Conservation (phyloP, 2,113 vertebrate genomes). For the Mustelus asterias region DNA sequence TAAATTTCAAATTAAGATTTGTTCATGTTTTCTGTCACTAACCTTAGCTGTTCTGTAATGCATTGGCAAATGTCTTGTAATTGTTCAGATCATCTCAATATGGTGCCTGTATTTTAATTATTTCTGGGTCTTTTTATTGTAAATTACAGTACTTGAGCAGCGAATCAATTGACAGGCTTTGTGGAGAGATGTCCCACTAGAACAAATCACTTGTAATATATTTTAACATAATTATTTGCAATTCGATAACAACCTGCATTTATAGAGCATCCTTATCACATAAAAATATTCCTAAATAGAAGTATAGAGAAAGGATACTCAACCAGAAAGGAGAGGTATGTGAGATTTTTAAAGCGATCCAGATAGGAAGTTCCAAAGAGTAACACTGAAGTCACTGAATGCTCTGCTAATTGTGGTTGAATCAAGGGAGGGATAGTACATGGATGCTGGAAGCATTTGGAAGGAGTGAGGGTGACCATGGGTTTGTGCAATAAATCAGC, state of each 20-base stretch:
- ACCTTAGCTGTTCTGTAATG: background rate
- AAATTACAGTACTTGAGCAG: background rate
- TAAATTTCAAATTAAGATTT: background rate
- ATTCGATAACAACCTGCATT: background rate
- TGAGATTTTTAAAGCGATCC: background rate
- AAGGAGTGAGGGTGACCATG: background rate
- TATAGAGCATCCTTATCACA: background rate
- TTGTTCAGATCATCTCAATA: background rate
- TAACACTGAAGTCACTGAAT: background rate
- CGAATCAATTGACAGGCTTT: background rate
- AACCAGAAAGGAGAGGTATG: background rate
- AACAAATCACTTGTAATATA: background rate
- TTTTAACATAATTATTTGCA: background rate
- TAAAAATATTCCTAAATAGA: background rate
- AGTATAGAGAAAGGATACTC: background rate
- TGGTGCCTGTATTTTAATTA: background rate
- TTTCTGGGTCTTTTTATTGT: constrained; percentile 9
- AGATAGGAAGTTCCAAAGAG: background rate
- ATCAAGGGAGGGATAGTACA: background rate
- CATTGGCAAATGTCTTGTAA: background rate
- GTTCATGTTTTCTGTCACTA: background rate
- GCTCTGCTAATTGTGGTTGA: background rate
- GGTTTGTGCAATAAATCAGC: background rate
- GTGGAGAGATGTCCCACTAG: background rate
- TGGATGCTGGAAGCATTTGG: background rate